Evolutionary conservation across 1,140 invertebrate species (phyloP).

Genomic region (Eupristina koningsbergeri): DNA sequence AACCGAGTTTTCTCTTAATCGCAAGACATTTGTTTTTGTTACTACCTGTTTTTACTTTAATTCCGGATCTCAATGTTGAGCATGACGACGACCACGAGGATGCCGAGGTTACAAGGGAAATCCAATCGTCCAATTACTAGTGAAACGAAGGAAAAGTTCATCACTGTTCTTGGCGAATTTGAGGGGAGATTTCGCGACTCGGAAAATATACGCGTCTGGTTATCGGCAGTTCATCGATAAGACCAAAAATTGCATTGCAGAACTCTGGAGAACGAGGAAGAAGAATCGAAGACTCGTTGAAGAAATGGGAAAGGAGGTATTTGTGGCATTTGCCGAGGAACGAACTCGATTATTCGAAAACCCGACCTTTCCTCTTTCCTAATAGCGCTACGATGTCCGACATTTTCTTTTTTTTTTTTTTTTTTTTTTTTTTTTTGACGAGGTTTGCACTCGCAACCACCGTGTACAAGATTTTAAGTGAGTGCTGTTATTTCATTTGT

Average conservation of each 20-base stretch:
- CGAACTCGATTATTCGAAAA: conserved; percentile 23
- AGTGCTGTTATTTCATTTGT: not conserved
- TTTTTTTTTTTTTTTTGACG: too few species aligned
- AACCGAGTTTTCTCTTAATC: not conserved
- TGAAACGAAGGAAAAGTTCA: conserved; percentile 40
- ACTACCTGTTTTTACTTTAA: conserved; percentile 25
- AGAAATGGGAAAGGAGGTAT: conserved; percentile 20
- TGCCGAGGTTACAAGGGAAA: not conserved
- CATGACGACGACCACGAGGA: not conserved
- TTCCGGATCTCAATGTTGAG: conserved; percentile 13
- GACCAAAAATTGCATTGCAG: conserved; percentile 41
- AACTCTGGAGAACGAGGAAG: not conserved
- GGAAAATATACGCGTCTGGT: conserved; percentile 20
- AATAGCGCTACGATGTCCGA: not conserved
- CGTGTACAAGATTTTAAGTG: not conserved
- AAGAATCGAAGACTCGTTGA: not conserved
- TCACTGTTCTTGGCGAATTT: conserved; percentile 38
- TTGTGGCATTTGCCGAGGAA: conserved; percentile 8
- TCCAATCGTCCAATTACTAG: conserved; percentile 44
- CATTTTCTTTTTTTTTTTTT: too few species aligned
- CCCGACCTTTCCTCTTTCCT: conserved; percentile 1
- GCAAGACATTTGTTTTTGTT: not conserved
- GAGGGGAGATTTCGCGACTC: conserved; percentile 28
- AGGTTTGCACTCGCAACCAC: not conserved
- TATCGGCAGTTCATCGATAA: conserved; percentile 45